phyloP scores from a whole-genome alignment of 37 sponge, comb jelly and placozoan genomes.

The Agelas oroides region DNA sequence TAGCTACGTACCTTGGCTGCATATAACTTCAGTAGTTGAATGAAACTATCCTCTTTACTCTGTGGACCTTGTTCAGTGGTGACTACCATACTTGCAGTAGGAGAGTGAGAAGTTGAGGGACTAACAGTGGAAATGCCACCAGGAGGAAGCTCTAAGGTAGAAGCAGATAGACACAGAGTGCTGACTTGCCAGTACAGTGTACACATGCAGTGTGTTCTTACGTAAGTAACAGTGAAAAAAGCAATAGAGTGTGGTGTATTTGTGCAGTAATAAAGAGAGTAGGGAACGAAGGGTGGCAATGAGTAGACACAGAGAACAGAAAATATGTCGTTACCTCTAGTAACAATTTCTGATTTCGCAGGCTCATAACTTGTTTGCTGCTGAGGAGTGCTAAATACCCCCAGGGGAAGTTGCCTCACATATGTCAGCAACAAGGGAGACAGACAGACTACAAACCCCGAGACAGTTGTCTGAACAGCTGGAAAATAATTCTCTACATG shows the following conservation, averaged over 20 bases:
- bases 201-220: too few species aligned
- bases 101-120: too few species aligned
- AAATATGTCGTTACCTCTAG: not conserved
- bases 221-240: too few species aligned
- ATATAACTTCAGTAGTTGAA: not conserved
- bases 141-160: too few species aligned
- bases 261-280: too few species aligned
- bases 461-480: constrained; percentile 18
- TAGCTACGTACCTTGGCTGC: not conserved
- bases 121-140: too few species aligned
- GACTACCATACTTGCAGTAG: too few species aligned
- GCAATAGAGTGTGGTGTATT: too few species aligned
- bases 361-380: not conserved
- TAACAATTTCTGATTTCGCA: not conserved
- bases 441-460: constrained; percentile 35
- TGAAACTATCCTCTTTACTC: not conserved
- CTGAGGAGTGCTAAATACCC: not conserved
- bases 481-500: constrained; percentile 33
- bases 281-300: too few species aligned
- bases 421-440: constrained; percentile 23
- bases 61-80: not conserved
- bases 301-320: too few species aligned
- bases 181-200: too few species aligned
- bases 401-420: constrained; percentile 25
- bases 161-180: too few species aligned